A percentile compares a stretch with the other conserved stretches of the same genome.
These are phyloP conservation scores for Crenichthys baileyi DNA, from an alignment of 2,797 vertebrate species.

Conservation along the genomic window DNA sequence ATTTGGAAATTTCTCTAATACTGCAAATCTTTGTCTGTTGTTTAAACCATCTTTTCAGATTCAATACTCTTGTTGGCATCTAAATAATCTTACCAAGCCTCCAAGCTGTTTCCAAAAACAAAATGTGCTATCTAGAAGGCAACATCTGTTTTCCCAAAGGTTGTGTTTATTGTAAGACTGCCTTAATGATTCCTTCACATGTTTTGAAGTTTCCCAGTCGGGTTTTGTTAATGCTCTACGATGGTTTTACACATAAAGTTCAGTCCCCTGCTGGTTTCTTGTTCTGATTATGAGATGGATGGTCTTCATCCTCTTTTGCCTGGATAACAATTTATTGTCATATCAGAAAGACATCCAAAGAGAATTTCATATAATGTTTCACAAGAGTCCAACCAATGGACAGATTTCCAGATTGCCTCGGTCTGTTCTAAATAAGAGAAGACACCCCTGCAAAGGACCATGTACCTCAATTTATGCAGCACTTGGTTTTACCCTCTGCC, in stretches of 20 bases:
- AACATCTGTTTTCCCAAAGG: conserved; percentile 1
- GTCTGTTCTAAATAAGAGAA: not conserved
- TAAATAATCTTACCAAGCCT: not conserved
- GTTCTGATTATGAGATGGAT: not conserved
- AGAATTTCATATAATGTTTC: not conserved
- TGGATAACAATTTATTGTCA: not conserved
- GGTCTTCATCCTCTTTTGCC: not conserved
- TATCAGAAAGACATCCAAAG: not conserved
- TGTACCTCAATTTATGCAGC: not conserved
- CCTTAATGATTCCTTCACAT: not conserved
- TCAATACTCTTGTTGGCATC: not conserved
- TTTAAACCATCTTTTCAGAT: not conserved
- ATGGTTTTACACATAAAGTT: not conserved
- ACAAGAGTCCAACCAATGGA: not conserved
- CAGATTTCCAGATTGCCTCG: not conserved
- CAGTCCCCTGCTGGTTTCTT: not conserved
- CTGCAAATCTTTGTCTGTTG: not conserved
- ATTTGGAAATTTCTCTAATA: not conserved
- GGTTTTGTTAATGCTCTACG: not conserved
- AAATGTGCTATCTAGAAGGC: not conserved
- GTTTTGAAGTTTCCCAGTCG: not conserved
- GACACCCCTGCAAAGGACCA: not conserved
- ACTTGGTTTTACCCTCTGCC: not conserved
- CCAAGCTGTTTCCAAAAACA: not conserved
- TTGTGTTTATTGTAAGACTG: not conserved